Evolutionary conservation across 2,113 vertebrate genomes (phyloP).

Genomic region (Herpetotheres cachinnans): DNA sequence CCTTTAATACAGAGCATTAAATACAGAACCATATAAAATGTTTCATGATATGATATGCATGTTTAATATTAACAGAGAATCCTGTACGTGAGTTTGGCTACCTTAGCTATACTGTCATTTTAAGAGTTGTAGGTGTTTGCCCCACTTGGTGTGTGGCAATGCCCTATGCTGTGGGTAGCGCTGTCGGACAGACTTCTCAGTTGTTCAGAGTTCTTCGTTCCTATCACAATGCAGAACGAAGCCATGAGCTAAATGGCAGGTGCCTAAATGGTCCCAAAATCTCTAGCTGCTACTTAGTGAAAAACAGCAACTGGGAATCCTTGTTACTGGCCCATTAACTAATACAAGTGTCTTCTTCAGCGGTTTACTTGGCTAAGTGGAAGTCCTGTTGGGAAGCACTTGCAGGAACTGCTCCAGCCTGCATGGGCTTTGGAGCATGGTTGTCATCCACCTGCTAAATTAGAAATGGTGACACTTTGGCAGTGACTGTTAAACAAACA

Average conservation of each 20-base stretch:
- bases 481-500: neutral
- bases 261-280: neutral
- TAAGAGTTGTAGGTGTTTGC: neutral
- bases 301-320: neutral
- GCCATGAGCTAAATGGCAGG: neutral
- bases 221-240: neutral
- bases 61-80: neutral
- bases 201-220: neutral
- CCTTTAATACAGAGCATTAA: neutral
- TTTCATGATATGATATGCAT: neutral
- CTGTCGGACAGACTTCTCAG: neutral
- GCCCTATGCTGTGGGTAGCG: accelerated
- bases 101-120: neutral
- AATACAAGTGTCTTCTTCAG: neutral
- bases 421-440: neutral
- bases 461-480: neutral
- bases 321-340: neutral
- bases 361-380: neutral
- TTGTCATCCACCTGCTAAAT: neutral
- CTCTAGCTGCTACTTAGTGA: neutral
- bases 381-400: neutral
- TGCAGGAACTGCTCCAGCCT: neutral
- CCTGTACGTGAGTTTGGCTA: neutral
- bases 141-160: accelerated
- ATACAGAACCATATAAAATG: neutral